phyloP scores from a whole-genome alignment of 2,888 invertebrate species.

The Sarcophaga carnaria region DNA sequence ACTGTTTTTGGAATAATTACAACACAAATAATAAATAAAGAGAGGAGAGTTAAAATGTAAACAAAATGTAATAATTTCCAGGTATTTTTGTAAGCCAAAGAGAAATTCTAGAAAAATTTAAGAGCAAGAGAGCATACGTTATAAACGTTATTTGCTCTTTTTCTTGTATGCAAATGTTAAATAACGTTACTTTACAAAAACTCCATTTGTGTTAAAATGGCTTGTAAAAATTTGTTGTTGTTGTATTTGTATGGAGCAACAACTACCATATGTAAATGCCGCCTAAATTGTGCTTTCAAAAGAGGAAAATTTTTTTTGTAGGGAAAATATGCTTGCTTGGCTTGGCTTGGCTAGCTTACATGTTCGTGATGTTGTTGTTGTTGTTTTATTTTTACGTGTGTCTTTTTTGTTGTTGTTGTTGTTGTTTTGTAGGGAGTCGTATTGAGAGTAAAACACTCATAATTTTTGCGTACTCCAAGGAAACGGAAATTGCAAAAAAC shows the following conservation, averaged over 20 bases:
- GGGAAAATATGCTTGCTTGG: constrained; percentile 29
- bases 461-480: constrained; percentile 72
- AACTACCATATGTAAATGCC: constrained; percentile 63
- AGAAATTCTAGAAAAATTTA: neutral
- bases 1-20: too few species aligned
- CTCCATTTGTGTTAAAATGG: constrained; percentile 39
- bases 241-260: neutral
- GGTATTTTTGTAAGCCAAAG: neutral
- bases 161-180: constrained; percentile 15
- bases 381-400: neutral
- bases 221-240: too few species aligned
- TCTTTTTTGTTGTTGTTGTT: neutral
- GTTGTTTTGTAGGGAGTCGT: constrained; percentile 44
- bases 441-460: constrained; percentile 62
- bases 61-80: neutral
- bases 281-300: constrained; percentile 57
- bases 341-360: constrained; percentile 16
- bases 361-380: neutral
- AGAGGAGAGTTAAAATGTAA: too few species aligned
- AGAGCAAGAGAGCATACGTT: neutral
- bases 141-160: constrained; percentile 30
- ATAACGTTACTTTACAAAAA: constrained; percentile 41
- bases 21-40: too few species aligned
- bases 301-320: constrained; percentile 49
- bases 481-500: constrained; percentile 77